These are phyloP conservation scores for Diorhabda elongata DNA, from an alignment of 1,140 invertebrate species.

Conservation along the genomic window DNA sequence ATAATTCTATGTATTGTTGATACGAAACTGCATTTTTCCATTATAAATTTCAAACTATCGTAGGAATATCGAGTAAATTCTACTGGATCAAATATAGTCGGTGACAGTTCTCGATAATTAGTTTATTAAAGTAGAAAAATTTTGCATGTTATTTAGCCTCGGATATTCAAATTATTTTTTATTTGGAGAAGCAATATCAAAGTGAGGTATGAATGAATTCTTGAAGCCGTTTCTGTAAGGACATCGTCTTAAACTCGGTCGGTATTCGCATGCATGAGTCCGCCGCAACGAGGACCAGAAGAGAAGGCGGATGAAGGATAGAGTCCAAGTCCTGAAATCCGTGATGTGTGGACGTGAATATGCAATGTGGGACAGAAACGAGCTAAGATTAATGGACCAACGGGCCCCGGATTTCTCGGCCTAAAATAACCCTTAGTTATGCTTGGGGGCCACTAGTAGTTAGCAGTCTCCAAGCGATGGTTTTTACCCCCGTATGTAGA, in stretches of 20 bases:
- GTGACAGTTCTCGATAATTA: too few species aligned
- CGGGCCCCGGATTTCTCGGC: conserved; percentile 42
- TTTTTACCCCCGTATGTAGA: conserved; percentile 40
- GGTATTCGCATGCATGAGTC: conserved; percentile 30
- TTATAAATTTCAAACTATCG: too few species aligned
- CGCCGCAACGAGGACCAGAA: neutral
- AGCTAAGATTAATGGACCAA: conserved; percentile 47
- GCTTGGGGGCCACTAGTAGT: conserved; percentile 30
- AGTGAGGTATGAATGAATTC: too few species aligned
- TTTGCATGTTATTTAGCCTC: too few species aligned
- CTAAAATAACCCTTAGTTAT: conserved; percentile 43
- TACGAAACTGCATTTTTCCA: too few species aligned
- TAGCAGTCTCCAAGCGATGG: conserved; percentile 33
- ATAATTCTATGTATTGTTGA: too few species aligned
- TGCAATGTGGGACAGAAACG: conserved; percentile 46
- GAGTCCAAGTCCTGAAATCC: conserved; percentile 32
- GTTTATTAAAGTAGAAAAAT: too few species aligned
- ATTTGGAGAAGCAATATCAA: too few species aligned
- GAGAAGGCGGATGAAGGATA: neutral
- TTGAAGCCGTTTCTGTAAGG: neutral
- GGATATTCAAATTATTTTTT: too few species aligned
- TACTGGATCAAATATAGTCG: too few species aligned
- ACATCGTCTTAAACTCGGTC: conserved; percentile 30
- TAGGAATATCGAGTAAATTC: too few species aligned
- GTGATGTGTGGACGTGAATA: conserved; percentile 49